Evolutionary conservation across 2,888 invertebrate species (phyloP).

Genomic region (Nebria salina): DNA sequence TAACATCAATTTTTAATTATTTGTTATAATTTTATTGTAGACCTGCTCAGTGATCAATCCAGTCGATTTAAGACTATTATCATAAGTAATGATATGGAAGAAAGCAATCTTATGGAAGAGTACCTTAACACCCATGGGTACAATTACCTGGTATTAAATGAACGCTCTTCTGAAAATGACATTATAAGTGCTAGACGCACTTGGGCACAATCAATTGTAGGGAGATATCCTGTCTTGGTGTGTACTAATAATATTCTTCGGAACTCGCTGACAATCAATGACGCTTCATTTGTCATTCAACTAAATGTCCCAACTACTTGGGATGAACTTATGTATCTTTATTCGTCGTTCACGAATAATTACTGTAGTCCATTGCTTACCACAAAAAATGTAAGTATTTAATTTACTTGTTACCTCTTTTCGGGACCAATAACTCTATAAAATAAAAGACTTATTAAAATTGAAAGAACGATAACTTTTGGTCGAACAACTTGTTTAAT

Average conservation of each 20-base stretch:
- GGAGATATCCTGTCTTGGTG: slow-evolving; percentile 68
- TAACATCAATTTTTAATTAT: too few relatives aligned
- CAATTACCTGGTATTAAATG: slow-evolving; percentile 21
- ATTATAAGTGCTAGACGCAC: slow-evolving; percentile 50
- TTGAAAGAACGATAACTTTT: too few relatives aligned
- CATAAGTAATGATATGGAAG: slow-evolving; percentile 69
- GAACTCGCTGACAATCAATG: slow-evolving; percentile 69
- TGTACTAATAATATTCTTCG: slow-evolving; percentile 73
- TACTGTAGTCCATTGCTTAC: slow-evolving; percentile 60
- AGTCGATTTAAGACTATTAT: slow-evolving; percentile 68
- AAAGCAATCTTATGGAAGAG: slow-evolving; percentile 63
- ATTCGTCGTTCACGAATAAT: slow-evolving; percentile 72
- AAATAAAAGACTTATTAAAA: too few relatives aligned
- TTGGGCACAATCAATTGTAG: slow-evolving; percentile 61
- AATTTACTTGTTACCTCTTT: too few relatives aligned
- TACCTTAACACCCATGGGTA: slow-evolving; percentile 21
- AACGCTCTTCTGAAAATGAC: slow-evolving; percentile 51
- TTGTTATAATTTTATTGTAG: slow-evolving; percentile 51
- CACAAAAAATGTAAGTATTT: background rate
- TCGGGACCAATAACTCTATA: too few relatives aligned
- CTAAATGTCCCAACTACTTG: slow-evolving; percentile 74
- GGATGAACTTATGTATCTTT: slow-evolving; percentile 75
- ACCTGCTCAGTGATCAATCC: slow-evolving; percentile 64
- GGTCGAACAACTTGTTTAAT: too few relatives aligned
- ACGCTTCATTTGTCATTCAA: slow-evolving; percentile 76